Base-by-base conservation (phyloP, 2,888 invertebrate genomes). In the Polydrusus cervinus region DNA sequence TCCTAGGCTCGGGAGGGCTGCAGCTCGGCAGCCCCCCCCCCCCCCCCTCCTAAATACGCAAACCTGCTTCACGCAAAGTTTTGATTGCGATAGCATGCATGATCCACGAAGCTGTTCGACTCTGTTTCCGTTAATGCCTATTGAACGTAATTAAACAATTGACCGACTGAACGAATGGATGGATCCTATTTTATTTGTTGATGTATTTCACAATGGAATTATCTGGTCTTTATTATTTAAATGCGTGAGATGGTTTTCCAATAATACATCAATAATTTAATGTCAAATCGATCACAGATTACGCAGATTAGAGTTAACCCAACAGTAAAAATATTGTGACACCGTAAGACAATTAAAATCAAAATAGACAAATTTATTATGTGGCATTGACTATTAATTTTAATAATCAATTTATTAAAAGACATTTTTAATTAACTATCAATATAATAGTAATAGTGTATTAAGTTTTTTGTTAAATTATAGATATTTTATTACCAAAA, bases 281-380 rank as follows among this genome's bases (percentile, higher is more conserved):
- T 40, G 53, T 40, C 16, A 62, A 65, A 65, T 11, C 49, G 65
- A 51, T 65, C 49, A 66, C 13, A 66, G 65, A 51, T 65, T 66
- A 67, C 49, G 53, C 13, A 66, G 65, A 51, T 65, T 66, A 67
- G 43, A 67, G 34, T 53, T 53, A 40, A 49, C 34, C 40, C 40
- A 18, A 16, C 38, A 43, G n/a, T 25, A 20, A 67, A 51, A 67
- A 53, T 67, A 55, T 67, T 67, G 38, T 40, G 67, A 55, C 67
- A 67, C 40, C 13, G 20, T 67, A 55, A 30, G 67, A 67, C 43
- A 53, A 67, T 53, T 67, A 55, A 55, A 40, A 67, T 67, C 67
- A 40, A 53, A 67, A 55, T 25, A 67, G 40, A 67, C 8, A 55
- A 40, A 67, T 53, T 67, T 51, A 55, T 67, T 38, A 38, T 53